Conservation (phyloP, 2,888 invertebrate species). For the Romanomermis culicivorax region DNA sequence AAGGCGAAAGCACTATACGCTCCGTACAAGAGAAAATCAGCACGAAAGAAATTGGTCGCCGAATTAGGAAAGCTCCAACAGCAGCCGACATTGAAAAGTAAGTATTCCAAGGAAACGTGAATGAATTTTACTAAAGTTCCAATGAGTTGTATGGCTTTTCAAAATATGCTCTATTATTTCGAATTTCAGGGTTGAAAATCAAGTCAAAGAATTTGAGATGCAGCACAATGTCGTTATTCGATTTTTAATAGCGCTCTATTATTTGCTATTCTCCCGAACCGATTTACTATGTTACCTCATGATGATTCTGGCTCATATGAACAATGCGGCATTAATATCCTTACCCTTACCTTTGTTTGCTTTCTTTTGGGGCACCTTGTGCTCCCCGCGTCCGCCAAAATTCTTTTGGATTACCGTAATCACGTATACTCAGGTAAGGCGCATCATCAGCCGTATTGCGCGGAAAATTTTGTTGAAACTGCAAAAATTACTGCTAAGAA, state of each 20-base stretch:
- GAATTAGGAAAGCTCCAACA: constrained; percentile 19
- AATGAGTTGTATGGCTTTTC: no score
- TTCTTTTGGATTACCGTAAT: constrained; percentile 95
- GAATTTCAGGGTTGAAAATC: neutral
- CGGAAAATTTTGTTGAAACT: no score
- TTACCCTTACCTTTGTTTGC: constrained; percentile 83
- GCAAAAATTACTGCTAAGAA: neutral
- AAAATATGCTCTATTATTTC: no score
- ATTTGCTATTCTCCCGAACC: constrained; percentile 32
- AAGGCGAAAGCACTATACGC: neutral
- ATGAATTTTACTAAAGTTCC: no score
- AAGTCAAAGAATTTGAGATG: neutral
- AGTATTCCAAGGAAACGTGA: neutral
- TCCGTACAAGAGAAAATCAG: constrained; percentile 13
- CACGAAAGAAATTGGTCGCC: constrained; percentile 18
- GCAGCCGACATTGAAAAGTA: constrained; percentile 21
- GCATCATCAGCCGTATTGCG: no score
- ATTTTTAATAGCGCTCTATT: constrained; percentile 20
- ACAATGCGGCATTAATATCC: constrained; percentile 72
- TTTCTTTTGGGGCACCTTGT: constrained; percentile 88
- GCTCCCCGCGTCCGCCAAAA: constrained; percentile 83
- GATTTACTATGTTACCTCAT: constrained; percentile 85
- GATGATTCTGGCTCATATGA: constrained; percentile 81
- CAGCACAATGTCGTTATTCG: constrained; percentile 20
- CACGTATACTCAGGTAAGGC: constrained; percentile 72